Conservation (phyloP, 2,888 invertebrate species). For the Poecilobothrus nobilitatus region DNA sequence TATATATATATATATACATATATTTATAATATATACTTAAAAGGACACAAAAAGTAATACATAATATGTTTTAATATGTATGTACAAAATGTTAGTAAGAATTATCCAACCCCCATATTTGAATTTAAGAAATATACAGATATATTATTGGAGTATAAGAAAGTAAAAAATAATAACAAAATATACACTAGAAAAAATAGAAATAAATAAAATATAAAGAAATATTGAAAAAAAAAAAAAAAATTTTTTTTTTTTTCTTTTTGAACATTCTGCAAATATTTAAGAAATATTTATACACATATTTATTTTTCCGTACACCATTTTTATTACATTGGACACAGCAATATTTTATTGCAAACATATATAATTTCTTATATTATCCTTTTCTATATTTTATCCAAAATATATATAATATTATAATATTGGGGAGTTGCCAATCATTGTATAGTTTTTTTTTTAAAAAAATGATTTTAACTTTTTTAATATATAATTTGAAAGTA, state of each 20-base stretch:
- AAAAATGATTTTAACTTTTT: no score
- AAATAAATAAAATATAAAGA: not conserved
- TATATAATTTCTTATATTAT: not conserved
- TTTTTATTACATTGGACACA: slow-evolving; percentile 5
- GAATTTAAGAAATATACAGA: not conserved
- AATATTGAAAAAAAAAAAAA: not conserved
- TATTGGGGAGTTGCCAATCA: no score
- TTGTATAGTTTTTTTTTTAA: no score
- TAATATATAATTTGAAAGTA: no score
- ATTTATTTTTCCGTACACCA: not conserved
- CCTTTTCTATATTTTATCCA: no score
- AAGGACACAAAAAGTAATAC: not conserved
- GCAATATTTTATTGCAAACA: not conserved
- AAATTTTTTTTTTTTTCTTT: not conserved
- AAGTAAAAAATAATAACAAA: no score
- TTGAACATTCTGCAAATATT: slow-evolving; percentile 1
- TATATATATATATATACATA: no score
- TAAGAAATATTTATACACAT: slow-evolving; percentile 6
- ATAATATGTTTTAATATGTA: no score
- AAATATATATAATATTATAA: no score
- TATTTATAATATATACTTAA: not conserved
- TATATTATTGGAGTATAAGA: no score
- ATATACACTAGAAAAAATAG: not conserved
- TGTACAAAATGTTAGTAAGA: no score
- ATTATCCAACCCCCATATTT: not conserved